These are phyloP conservation scores for Scaptomyza parva DNA, from an alignment of 2,888 invertebrate genomes.

Conservation along the genomic window DNA sequence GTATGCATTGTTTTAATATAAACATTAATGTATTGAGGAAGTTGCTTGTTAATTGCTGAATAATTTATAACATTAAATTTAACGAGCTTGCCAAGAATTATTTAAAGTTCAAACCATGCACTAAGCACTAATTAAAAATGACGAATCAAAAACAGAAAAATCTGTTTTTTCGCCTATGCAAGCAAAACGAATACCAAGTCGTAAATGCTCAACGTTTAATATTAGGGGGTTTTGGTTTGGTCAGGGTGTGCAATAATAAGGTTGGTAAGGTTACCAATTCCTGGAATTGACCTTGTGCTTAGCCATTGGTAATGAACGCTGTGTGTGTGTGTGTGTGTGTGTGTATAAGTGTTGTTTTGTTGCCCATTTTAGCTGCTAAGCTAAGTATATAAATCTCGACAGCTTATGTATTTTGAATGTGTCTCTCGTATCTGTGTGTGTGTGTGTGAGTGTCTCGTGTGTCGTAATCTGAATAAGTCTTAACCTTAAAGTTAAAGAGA, in stretches of 20 bases:
- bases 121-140: constrained; percentile 4
- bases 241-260: constrained; percentile 1
- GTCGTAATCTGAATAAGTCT: constrained; percentile 34
- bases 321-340: too few relatives aligned
- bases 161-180: background rate
- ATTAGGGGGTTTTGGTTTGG: background rate
- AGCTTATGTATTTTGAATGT: constrained; percentile 35
- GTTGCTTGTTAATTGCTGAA: background rate
- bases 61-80: background rate
- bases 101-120: too few relatives aligned
- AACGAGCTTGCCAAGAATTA: background rate
- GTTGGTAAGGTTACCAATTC: constrained; percentile 42
- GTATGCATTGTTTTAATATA: background rate
- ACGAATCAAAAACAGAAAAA: background rate
- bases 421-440: too few relatives aligned
- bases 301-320: constrained; percentile 48
- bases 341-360: constrained; percentile 14
- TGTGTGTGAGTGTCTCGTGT: background rate
- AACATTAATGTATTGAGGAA: background rate
- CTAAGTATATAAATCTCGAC: background rate
- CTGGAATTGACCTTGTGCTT: constrained; percentile 56
- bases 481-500: constrained; percentile 29
- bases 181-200: constrained; percentile 4
- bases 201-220: constrained; percentile 11
- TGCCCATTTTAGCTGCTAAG: constrained; percentile 18